These are phyloP conservation scores for Myotis yumanensis DNA, from an alignment of 2,113 vertebrate species.

Conservation along the genomic window DNA sequence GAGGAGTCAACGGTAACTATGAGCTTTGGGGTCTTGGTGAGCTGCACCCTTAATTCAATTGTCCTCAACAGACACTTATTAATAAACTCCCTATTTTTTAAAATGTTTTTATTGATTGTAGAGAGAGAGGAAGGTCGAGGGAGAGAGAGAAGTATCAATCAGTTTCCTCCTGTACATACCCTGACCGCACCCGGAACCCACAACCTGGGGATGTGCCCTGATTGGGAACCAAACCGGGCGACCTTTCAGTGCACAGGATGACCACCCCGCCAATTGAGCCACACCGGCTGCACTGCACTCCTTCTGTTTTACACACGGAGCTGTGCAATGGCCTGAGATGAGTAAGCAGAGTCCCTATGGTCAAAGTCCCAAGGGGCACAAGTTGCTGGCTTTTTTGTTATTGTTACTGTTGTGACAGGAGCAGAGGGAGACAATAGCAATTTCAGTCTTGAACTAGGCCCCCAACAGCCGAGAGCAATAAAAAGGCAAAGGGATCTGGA, in stretches of 20 bases:
- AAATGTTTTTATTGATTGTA: no score
- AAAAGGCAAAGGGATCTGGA: not conserved
- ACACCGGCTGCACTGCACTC: no score
- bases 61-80: not conserved
- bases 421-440: not conserved
- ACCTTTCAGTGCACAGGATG: no score
- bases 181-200: no score
- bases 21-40: not conserved
- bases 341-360: not conserved
- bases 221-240: no score
- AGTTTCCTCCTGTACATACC: no score
- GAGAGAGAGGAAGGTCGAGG: no score
- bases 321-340: not conserved
- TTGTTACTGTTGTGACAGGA: not conserved
- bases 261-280: no score
- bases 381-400: not conserved
- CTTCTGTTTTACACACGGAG: not conserved
- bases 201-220: no score
- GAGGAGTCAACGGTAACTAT: not conserved
- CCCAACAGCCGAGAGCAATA: fast-evolving
- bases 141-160: no score
- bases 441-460: not conserved
- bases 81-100: not conserved
- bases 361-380: no score
- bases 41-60: not conserved